Evolutionary conservation across 2,113 vertebrate species (phyloP), one percentile per base, ranked within the genome.

Genomic region (Ctenodactylus gundi): DNA sequence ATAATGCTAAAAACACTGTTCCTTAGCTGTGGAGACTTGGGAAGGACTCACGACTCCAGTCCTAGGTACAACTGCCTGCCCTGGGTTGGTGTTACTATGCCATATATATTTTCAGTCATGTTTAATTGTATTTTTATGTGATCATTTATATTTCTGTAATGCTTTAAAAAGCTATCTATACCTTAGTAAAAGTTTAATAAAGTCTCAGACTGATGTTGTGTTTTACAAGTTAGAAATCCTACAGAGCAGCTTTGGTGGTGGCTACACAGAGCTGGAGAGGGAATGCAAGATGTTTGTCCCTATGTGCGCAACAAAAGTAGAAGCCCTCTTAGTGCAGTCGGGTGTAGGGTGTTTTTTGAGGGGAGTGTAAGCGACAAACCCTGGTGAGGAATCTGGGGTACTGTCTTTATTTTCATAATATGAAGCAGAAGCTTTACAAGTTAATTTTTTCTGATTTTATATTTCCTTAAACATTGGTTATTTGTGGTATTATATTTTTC

Each of bases 161-260:
- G 17, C 53, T 85, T 77, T 75, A 44, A 53, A 67, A 78, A 76
- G 15, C 15, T 76, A 46, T 75, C 17, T 51, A 9, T 80, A 83
- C 41, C 67, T 91, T 68, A 77, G 46, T 85, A 44, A n/a, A n/a
- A n/a, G 27, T 72, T 92, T 96, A 62, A 85, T 77, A 75, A 86
- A 41, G 39, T 49, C 25, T 88, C 44, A 93, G 90, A 51, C 15
- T 87, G 92, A 90, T 72, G 51, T 53, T 85, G 93, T 88, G 10
- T 82, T 87, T 92, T 15, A 55, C n/a, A 81, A 83, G 41, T 86
- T 53, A 41, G 53, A 78, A 88, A 85, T 81, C 65, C 17, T 73
- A 53, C 49, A 73, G 18, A 51, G 29, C 31, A 77, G 29, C 62
- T 23, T 72, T 95, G 65, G 72, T 8, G 72, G 39, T 41, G 20